phyloP scores from a whole-genome alignment of 1,140 invertebrate genomes.

The Tribolium castaneum region DNA sequence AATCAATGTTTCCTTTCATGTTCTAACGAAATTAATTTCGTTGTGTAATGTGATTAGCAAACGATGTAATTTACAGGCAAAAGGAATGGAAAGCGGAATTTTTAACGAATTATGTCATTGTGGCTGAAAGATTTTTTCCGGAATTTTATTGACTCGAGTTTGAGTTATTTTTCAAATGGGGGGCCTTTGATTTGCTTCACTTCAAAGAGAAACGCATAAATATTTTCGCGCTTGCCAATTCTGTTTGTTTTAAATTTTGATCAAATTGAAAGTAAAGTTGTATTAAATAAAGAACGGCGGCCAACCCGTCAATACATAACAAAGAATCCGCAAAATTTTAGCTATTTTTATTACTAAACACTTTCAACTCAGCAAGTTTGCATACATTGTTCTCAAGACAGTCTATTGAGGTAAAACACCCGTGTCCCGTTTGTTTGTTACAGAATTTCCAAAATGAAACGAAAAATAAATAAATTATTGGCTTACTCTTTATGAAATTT shows the following conservation, averaged over 20 bases:
- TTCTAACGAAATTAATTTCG: neutral
- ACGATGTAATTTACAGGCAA: neutral
- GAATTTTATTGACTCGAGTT: neutral
- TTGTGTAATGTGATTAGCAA: neutral
- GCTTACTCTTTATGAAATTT: too few species aligned
- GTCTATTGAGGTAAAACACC: too few species aligned
- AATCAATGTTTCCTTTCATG: constrained; percentile 30
- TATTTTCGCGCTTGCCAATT: constrained; percentile 2
- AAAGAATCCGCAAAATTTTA: too few species aligned
- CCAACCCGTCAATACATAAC: neutral
- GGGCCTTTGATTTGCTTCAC: constrained; percentile 3
- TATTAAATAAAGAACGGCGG: neutral
- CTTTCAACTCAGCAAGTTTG: too few species aligned
- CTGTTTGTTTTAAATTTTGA: constrained; percentile 21
- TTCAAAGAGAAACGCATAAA: constrained; percentile 12
- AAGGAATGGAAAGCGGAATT: neutral
- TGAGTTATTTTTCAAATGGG: neutral
- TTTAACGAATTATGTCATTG: neutral
- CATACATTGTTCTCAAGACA: too few species aligned
- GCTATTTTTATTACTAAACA: too few species aligned
- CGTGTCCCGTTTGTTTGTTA: too few species aligned
- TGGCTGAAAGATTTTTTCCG: neutral
- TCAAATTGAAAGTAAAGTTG: neutral
- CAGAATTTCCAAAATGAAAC: too few species aligned
- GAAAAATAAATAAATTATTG: too few species aligned